These are phyloP conservation scores for Calosoma granatense DNA, from an alignment of 1,140 invertebrate species.

Conservation along the genomic window DNA sequence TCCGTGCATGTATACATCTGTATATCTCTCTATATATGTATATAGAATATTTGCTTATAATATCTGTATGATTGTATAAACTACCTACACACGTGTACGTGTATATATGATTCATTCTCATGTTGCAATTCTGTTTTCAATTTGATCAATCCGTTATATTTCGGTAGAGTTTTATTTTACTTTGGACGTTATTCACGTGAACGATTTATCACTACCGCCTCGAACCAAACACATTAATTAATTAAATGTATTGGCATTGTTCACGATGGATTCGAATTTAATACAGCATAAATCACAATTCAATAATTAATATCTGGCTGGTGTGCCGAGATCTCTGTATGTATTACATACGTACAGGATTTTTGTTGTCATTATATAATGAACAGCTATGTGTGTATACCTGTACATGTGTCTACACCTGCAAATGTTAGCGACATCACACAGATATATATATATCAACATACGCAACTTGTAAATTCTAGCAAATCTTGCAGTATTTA, in stretches of 20 bases:
- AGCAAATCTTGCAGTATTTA: too few relatives aligned
- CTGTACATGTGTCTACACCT: too few relatives aligned
- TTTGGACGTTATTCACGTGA: background rate
- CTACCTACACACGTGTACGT: background rate
- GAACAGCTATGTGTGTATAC: too few relatives aligned
- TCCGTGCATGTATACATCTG: background rate
- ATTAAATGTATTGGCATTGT: slow-evolving; percentile 5
- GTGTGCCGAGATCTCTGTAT: background rate
- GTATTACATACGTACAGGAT: too few relatives aligned
- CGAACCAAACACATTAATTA: slow-evolving; percentile 4
- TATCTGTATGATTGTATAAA: too few relatives aligned
- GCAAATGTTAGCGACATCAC: too few relatives aligned
- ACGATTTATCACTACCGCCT: background rate
- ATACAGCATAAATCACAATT: slow-evolving; percentile 5
- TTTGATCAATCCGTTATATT: background rate
- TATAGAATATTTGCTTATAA: background rate
- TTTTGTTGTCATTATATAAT: too few relatives aligned
- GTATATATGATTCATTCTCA: background rate
- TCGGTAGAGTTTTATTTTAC: background rate
- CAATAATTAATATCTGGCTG: background rate
- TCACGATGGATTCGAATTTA: background rate
- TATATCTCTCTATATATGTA: background rate
- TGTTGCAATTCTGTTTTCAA: background rate
- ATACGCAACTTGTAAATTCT: too few relatives aligned
- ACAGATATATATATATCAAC: too few relatives aligned